A percentile compares a stretch with the other conserved stretches of the same genome.
phyloP scores from a whole-genome alignment of 37 sponge, comb jelly and placozoan species.

The Cladorhizidae sp. region DNA sequence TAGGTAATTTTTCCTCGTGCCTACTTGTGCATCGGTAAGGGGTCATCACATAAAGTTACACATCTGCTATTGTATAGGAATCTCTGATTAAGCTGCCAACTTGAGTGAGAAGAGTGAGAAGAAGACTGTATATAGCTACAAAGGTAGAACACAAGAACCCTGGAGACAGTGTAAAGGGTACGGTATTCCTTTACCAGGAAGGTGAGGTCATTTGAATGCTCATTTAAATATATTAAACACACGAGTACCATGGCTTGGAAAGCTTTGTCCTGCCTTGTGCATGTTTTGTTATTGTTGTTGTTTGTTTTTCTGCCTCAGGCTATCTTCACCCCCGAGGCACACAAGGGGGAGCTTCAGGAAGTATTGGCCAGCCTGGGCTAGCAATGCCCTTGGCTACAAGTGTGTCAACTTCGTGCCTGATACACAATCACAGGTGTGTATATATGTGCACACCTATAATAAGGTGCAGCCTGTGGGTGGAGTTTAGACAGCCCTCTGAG shows the following conservation, averaged over 20 bases:
- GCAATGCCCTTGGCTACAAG: constrained; percentile 87
- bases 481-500: too few relatives aligned
- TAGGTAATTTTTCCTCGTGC: too few relatives aligned
- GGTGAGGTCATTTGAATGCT: background rate
- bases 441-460: too few relatives aligned
- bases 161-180: constrained; percentile 90
- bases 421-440: constrained; percentile 84
- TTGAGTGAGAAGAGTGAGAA: too few relatives aligned
- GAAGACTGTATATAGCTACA: constrained; percentile 56
- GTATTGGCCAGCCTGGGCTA: constrained; percentile 87
- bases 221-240: too few relatives aligned
- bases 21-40: too few relatives aligned
- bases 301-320: constrained; percentile 23
- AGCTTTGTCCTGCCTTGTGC: too few relatives aligned
- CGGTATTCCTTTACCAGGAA: constrained; percentile 79
- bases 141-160: constrained; percentile 87
- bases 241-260: too few relatives aligned
- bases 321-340: constrained; percentile 74
- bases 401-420: constrained; percentile 94
- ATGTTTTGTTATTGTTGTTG: background rate
- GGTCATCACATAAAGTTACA: too few relatives aligned
- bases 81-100: too few relatives aligned
- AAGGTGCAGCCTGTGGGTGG: too few relatives aligned
- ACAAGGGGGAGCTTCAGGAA: constrained; percentile 88
- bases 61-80: too few relatives aligned